Base-by-base conservation (phyloP, 2,888 invertebrate species). In the Oasisia sp. region DNA sequence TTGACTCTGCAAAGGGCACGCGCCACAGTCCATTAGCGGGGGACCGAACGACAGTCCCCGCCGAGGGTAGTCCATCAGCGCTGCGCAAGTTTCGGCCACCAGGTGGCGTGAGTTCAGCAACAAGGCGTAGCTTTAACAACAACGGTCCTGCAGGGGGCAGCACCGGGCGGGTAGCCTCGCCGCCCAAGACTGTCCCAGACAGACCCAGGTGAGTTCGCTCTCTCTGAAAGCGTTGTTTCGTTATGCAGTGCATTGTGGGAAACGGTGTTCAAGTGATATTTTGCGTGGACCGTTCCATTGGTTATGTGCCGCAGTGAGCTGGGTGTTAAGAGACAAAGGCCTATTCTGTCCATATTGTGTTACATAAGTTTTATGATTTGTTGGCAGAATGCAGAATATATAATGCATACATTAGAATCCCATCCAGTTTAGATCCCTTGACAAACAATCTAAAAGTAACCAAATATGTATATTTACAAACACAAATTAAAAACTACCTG, bases 1-100 rank as follows among this genome's bases (percentile, higher is more conserved):
- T 99, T 94, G 98, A 98, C 96, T 98, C 45, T 8, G 19, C 91
- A 19, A n/a, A 90, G 14, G 56, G 91, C 89, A 92, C 92, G 27
- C 91, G 91, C 5, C 93, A 93, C 92, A 89, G 89, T 38, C 44
- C 92, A 38, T 50, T 92, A 98, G 32, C 44, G 50, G 89, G 32
- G 56, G 44, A 90, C 56, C n/a, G 90, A 44, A 92, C 45, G 14
- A 74, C 74, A n/a, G 74, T 27, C 19, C 74, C 27, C 5, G 74
- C 74, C 7, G 74, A 74, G n/a, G 74, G 74, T 7, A 74, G 74
- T n/a, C 74, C 74, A 7, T 74, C 74, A 27, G 74, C 74, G n/a
- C 27, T 74, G 74, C n/a, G 74, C 74, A 74, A n/a, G 74, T 74
- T 74, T 74, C 74, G 19, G 27, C 74, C 5, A 74, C 74, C 27